Base-by-base conservation (phyloP, 2,113 vertebrate species). In the Leucopsar rothschildi region DNA sequence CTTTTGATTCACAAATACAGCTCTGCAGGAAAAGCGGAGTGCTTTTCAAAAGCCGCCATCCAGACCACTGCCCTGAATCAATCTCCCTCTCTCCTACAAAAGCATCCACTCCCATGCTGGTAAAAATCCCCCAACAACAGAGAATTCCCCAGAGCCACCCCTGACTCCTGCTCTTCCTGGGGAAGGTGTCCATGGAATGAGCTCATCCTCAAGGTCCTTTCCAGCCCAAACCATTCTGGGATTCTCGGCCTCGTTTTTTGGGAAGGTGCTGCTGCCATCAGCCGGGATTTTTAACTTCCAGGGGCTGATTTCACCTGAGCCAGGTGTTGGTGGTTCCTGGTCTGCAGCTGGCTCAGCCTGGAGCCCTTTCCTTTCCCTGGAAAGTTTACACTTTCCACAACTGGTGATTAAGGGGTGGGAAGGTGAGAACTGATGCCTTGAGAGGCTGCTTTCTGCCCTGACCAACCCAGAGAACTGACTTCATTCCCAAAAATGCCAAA, bases 161-260 rank as follows among this genome's bases (percentile, higher is more conserved):
- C 5, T 3, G 12, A 10, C 13, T 66, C 35, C 20, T 55, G 33
- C 45, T 73, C 18, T 66, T 31, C 57, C 44, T 11, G 31, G 7
- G 21, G 35, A 12, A 35, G n/a, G 17, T 25, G 31, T 14, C 64
- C 15, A 7, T 12, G 29, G 35, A 49, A 15, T 0, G 0, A 65
- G 42, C 18, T n/a, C 16, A 21, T 22, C 16, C 15, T 14, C 37
- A 11, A 12, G 18, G 37, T 50, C 18, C 15, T 42, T 65, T 14
- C 66, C 42, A 42, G n/a, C 37, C 19, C 52, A 33, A 6, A 65
- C 35, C 66, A 15, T 11, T 23, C 33, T 25, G 19, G 44, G 3
- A 18, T 8, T 20, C 69, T 57, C 57, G 14, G 20, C 24, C 27
- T 47, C 6, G 0, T 19, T 44, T 3, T 15, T 60, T 24, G n/a